Evolutionary conservation across 1,140 invertebrate genomes (phyloP), one percentile per base, ranked within the genome.

Genomic region (Varroa destructor): DNA sequence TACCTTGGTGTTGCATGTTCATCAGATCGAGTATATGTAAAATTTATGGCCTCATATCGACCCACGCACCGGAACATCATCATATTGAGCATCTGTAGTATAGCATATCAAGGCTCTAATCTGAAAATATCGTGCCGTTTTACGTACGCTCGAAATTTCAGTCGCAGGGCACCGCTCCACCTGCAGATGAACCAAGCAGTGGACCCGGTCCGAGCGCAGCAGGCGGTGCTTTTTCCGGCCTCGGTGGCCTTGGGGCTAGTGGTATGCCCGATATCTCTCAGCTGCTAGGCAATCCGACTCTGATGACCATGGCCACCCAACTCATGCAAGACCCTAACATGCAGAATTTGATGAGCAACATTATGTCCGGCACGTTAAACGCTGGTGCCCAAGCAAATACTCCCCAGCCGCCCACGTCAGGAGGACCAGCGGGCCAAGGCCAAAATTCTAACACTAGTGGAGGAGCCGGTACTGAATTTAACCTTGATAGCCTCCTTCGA

Each of bases 301-400:
- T 91, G 12, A 82, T 89, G 75, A 87, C 85, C 73, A 88, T 90
- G 74, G 89, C 89, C 1, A 84, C 84, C 54, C 86, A 88, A 77
- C 86, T 91, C 84, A 80, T 91, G 58, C 82, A 84, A 5, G 86
- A 91, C 80, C 88, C 88, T 0, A 83, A 82, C 55, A 87, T 91
- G 84, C 85, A 87, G 77, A 87, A 87, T 77, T 82, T 89, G 80
- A 80, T 82, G 79, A 76, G 78, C 43, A 78, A 76, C 56, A 75
- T 82, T 58, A 81, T 84, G 77, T 79, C 78, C 72, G 80, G 77
- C 37, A 57, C 71, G 43, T 71, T 73, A 40, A 71, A 37, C 46
- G 56, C 40, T 36, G 54, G 40, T 6, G 4, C 36, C 25, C 72
- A 73, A 42, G 42, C 25, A 43, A 43, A 46, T n/a, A 5, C 71